Base-by-base conservation (phyloP, 2,113 vertebrate species). In the Acrocephalus kingi region DNA sequence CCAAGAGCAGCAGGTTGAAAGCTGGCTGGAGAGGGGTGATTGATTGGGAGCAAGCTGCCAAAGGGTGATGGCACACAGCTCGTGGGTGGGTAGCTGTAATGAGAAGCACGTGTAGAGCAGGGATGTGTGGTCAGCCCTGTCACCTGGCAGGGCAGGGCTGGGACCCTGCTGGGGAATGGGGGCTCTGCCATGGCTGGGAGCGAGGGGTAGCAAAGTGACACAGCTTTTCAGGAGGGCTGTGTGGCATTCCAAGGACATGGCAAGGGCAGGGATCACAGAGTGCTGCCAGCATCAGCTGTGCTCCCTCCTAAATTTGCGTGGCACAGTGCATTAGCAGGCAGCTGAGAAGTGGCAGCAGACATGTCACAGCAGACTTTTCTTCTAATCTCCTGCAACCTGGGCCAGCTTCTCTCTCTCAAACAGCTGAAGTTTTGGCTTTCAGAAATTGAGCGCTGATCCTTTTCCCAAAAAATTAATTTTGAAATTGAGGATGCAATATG, bases 381-480 rank as follows among this genome's bases (percentile, higher is more conserved):
- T n/a, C 76, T 81, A 78, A 93, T 93, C 87, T 78, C 54, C 58
- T 35, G 33, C 86, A 67, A 23, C 67, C 68, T 35, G 76, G 41
- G 63, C 76, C 56, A 81, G 64, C 35, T 92, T 61, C 69, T 54
- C 69, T 66, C 49, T 2, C 31, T 80, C 52, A 72, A 69, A 46
- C 69, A 73, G 81, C 54, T 75, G 49, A 94, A 94, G 90, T 90
- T 89, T 81, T 88, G 83, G 88, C 85, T 95, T 84, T 86, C 20
- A n/a, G 92, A 88, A 93, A 94, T 52, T 56, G 85, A 93, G n/a
- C 0, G 0, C 88, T 81, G 94, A 84, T 96, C 69, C 56, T 67
- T 48, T 69, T 69, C 52, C 79, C 61, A 68, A 84, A 95, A 95
- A 83, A 90, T 45, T 91, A 93, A 74, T 89, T 91, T 91, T 93